Evolutionary conservation across 2,888 invertebrate genomes (phyloP), one percentile per base, ranked within the genome.

Genomic region (Ischnus inquisitorius): DNA sequence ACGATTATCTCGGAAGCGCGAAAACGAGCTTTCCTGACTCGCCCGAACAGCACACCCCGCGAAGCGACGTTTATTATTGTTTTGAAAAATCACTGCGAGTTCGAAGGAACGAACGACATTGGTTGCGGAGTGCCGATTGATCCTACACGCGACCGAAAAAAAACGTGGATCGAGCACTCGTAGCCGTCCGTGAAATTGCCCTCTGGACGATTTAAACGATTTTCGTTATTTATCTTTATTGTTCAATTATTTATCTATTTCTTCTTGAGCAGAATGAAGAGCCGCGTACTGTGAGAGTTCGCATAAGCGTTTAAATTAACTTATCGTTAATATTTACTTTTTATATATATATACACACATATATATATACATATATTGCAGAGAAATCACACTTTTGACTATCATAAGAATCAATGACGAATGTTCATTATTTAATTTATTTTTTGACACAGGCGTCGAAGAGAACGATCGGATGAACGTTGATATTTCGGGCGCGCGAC

Each of bases 351-450:
- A 46, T 46, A 4, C n/a, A 22, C 22, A 22, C 19, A 4, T 57
- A 57, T 19, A n/a, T n/a, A 19, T 57, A 65, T 12, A 14, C 14
- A 74, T 46, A 46, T 51, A 69, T 67, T 67, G 34, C 1, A 22
- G 74, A 75, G 71, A 34, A 79, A 78, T 62, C 68, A 83, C 79
- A 82, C 85, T 82, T 77, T 77, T n/a, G 39, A 83, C 16, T 54
- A 69, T 74, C 46, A 60, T 43, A 16, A 71, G 22, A 54, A 41
- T 62, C 78, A 48, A 8, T 39, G 54, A 68, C 25, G 25, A 67
- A 22, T 34, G 68, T 78, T n/a, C 46, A 69, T 72, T 54, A 74
- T 51, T 62, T n/a, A 5, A 10, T 19, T 54, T 54, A 12, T 68
- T 28, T 28, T 46, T 46, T n/a, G 67, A 12, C 34, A 64, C 41